Conservation (phyloP, 1,140 invertebrate species). For the Lepidurus couesii region DNA sequence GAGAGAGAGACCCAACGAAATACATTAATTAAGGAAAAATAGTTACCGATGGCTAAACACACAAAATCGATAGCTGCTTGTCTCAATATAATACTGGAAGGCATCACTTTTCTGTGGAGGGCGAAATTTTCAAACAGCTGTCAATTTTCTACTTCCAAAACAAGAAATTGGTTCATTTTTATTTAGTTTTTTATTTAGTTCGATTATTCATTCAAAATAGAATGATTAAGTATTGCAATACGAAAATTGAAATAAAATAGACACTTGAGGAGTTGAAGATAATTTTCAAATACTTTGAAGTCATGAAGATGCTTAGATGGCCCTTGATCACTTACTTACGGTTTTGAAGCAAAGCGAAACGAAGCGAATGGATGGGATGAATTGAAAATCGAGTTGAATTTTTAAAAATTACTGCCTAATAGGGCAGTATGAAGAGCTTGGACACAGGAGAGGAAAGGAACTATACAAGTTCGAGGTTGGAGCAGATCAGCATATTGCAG, state of each 20-base stretch:
- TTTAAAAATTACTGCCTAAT: too few relatives aligned
- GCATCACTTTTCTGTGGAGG: neutral
- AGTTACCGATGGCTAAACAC: conserved; percentile 31
- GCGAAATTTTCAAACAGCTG: neutral
- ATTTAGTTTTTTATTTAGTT: too few relatives aligned
- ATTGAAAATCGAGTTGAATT: neutral
- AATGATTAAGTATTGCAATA: too few relatives aligned
- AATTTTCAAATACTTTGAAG: too few relatives aligned
- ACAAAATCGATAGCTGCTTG: conserved; percentile 31
- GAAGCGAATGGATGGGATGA: neutral
- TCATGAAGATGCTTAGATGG: too few relatives aligned
- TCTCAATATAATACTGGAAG: conserved; percentile 18
- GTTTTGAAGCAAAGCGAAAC: too few relatives aligned
- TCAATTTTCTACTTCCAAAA: too few relatives aligned
- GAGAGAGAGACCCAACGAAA: neutral
- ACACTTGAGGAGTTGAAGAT: too few relatives aligned
- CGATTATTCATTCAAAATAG: too few relatives aligned
- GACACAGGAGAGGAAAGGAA: neutral
- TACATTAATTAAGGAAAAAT: neutral
- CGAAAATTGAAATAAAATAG: too few relatives aligned
- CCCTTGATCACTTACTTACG: too few relatives aligned
- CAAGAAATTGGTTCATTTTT: too few relatives aligned
- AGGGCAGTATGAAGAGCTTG: neutral
- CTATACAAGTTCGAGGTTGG: neutral
- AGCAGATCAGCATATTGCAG: conserved; percentile 6